Evolutionary conservation across 2,797 vertebrate species (phyloP).

Genomic region (Sebastes vulpes): DNA sequence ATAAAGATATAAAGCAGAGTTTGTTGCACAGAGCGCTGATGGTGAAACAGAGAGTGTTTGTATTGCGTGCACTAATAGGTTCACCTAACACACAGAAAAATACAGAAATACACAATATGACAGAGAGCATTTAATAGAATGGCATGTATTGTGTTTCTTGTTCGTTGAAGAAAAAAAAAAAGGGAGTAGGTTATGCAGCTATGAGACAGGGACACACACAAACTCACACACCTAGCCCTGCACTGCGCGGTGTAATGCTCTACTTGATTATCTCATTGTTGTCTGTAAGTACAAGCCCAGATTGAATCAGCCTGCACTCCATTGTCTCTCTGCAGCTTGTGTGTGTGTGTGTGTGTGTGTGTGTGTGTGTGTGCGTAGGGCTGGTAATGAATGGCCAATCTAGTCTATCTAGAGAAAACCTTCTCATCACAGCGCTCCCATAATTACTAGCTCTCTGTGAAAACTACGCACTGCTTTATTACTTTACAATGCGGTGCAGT

Average conservation of each 20-base stretch:
- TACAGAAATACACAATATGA: background rate
- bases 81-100: background rate
- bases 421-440: slow-evolving; percentile 94
- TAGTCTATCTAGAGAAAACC: slow-evolving; percentile 95
- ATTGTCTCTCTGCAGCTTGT: slow-evolving; percentile 93
- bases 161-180: background rate
- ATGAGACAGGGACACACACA: slow-evolving; percentile 7
- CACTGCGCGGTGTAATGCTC: slow-evolving; percentile 92
- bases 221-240: slow-evolving; percentile 63
- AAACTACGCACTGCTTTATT: slow-evolving; percentile 90
- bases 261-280: slow-evolving; percentile 99
- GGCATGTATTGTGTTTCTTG: background rate
- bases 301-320: slow-evolving; percentile 97
- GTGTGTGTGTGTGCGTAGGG: slow-evolving; percentile 82
- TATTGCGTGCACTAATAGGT: background rate
- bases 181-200: background rate
- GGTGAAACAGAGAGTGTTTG: background rate
- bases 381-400: slow-evolving; percentile 99
- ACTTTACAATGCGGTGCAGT: slow-evolving; percentile 76
- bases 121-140: background rate
- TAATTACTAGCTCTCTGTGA: slow-evolving; percentile 96
- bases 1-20: slow-evolving; percentile 2
- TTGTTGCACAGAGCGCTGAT: background rate
- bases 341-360: slow-evolving; percentile 1
- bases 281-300: slow-evolving; percentile 99